Conservation (phyloP, 2,888 invertebrate genomes). For the Megaustenia siamemsis region DNA sequence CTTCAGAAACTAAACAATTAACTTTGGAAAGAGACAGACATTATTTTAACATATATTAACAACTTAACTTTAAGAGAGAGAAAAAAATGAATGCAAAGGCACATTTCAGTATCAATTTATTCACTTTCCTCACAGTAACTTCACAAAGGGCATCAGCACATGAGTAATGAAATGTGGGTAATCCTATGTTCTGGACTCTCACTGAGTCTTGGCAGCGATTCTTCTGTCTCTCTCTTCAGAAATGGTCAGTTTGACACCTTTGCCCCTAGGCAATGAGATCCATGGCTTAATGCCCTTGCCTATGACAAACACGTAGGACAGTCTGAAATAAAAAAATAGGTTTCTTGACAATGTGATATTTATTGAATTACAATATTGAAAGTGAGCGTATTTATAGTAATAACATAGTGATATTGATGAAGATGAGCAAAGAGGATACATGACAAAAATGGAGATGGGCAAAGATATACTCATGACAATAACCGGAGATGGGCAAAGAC, state of each 20-base stretch:
- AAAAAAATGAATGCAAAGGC: too few species aligned
- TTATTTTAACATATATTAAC: too few species aligned
- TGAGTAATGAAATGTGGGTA: neutral
- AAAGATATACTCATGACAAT: too few species aligned
- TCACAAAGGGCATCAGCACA: neutral
- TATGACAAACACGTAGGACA: slow-evolving; percentile 99
- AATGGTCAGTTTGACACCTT: slow-evolving; percentile 97
- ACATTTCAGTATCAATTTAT: neutral
- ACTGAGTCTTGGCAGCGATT: slow-evolving; percentile 72
- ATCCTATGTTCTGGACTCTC: neutral
- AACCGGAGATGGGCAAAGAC: too few species aligned
- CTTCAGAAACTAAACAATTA: too few species aligned
- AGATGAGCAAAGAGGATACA: too few species aligned
- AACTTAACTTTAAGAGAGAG: too few species aligned
- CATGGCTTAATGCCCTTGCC: slow-evolving; percentile 98
- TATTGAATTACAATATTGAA: too few species aligned
- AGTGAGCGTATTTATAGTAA: neutral
- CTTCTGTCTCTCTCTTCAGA: slow-evolving; percentile 99
- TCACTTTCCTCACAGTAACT: neutral
- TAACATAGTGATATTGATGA: too few species aligned
- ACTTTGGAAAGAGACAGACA: too few species aligned
- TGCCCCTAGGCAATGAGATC: slow-evolving; percentile 97
- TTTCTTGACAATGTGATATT: neutral
- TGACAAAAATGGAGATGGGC: too few species aligned
- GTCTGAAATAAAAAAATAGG: slow-evolving; percentile 84